A percentile compares a stretch with the other conserved stretches of the same genome.
Evolutionary conservation across 1,140 invertebrate genomes (phyloP).

Genomic region (Megalopta genalis): DNA sequence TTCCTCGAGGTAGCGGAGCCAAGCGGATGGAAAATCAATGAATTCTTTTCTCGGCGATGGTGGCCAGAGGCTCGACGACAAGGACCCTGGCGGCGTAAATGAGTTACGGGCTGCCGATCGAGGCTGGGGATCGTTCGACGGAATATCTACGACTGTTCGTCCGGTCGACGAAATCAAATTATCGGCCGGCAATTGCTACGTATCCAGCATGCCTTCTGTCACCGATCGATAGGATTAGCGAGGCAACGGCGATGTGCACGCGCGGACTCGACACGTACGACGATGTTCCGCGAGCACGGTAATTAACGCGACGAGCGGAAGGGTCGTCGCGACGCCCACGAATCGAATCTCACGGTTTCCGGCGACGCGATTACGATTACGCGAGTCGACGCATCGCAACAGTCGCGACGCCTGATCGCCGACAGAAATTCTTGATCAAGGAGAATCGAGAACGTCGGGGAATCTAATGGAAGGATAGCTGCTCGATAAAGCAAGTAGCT

Average conservation of each 20-base stretch:
- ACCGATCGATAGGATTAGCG: slow-evolving; percentile 35
- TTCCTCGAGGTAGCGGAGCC: background rate
- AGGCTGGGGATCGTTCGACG: background rate
- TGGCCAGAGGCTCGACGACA: too few species aligned
- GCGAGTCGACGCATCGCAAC: too few species aligned
- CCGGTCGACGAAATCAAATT: slow-evolving; percentile 27
- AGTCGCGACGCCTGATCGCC: too few species aligned
- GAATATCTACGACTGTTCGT: slow-evolving; percentile 22
- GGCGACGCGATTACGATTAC: too few species aligned
- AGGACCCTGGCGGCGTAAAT: background rate
- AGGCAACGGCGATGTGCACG: background rate
- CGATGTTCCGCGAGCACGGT: too few species aligned
- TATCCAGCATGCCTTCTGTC: slow-evolving; percentile 32
- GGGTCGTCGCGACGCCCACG: too few species aligned
- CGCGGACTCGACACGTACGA: background rate
- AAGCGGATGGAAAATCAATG: background rate
- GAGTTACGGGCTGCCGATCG: background rate
- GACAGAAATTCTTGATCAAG: too few species aligned
- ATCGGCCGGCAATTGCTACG: slow-evolving; percentile 9
- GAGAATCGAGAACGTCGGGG: too few species aligned
- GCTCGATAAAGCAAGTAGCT: too few species aligned
- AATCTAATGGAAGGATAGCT: too few species aligned
- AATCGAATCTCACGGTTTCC: too few species aligned
- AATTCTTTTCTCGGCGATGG: background rate
- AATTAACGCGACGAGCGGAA: too few species aligned